These are phyloP conservation scores for Orcinus orca DNA, from an alignment of 2,113 vertebrate species.

Conservation along the genomic window DNA sequence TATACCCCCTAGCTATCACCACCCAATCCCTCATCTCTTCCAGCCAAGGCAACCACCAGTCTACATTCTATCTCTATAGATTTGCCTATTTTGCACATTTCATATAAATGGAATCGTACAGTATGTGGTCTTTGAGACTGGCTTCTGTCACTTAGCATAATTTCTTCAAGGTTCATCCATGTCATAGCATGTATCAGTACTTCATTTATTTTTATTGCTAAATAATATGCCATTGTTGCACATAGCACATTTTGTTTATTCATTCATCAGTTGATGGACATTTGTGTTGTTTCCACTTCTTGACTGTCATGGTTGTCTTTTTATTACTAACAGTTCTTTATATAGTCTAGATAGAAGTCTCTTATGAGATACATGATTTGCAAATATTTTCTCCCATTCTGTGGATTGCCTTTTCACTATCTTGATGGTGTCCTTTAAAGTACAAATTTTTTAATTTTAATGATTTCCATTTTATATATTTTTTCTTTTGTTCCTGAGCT, in stretches of 20 bases:
- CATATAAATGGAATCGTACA: not conserved
- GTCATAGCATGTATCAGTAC: not conserved
- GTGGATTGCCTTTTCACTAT: not conserved
- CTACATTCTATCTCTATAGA: not conserved
- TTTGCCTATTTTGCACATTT: not conserved
- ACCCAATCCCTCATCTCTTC: not conserved
- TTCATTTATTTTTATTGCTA: slow-evolving; percentile 4
- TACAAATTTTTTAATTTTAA: not conserved
- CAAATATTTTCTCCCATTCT: not conserved
- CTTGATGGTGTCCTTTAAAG: not conserved
- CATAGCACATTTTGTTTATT: not conserved
- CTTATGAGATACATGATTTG: not conserved
- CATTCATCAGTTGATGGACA: not conserved
- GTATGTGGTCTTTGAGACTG: not conserved
- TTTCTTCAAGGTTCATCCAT: not conserved
- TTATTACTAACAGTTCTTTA: not conserved
- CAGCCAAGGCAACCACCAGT: not conserved
- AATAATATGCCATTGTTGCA: not conserved
- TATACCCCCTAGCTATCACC: not conserved
- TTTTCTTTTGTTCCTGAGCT: not conserved
- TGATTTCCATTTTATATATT: not conserved
- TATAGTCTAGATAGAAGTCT: not conserved
- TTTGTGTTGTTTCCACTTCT: not conserved
- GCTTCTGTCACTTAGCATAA: not conserved
- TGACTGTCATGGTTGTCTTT: not conserved